phyloP scores from a whole-genome alignment of 1,140 invertebrate species.

The Cecropterus lyciades region DNA sequence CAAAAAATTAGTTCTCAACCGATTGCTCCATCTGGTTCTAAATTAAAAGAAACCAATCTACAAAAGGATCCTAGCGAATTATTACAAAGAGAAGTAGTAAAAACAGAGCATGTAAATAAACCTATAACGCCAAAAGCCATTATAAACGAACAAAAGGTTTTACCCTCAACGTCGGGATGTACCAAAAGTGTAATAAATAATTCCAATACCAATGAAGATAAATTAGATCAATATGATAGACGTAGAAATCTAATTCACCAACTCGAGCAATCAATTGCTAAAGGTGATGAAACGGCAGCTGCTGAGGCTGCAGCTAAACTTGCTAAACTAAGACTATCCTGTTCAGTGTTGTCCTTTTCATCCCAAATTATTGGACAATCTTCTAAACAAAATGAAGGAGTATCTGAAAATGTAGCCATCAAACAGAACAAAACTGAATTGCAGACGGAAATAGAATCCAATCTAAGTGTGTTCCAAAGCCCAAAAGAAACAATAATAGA shows the following conservation, averaged over 20 bases:
- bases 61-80: not conserved
- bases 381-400: constrained; percentile 35
- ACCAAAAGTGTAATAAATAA: constrained; percentile 13
- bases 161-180: constrained; percentile 12
- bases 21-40: not conserved
- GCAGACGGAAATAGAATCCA: constrained; percentile 3
- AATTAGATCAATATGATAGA: constrained; percentile 55
- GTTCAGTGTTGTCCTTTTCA: constrained; percentile 75
- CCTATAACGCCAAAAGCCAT: constrained; percentile 16
- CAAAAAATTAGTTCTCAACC: no score
- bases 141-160: not conserved
- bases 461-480: constrained; percentile 10
- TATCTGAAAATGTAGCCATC: constrained; percentile 8
- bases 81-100: constrained; percentile 8
- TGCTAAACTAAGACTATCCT: constrained; percentile 70
- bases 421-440: constrained; percentile 11
- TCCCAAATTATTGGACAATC: constrained; percentile 66
- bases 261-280: constrained; percentile 74
- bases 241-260: constrained; percentile 70
- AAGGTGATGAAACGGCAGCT: constrained; percentile 70
- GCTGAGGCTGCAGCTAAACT: constrained; percentile 71
- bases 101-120: not conserved
- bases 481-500: not conserved
- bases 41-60: not conserved
- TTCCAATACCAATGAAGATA: constrained; percentile 27